Base-by-base conservation (phyloP, 2,888 invertebrate genomes). In the Sminthurinus aureus region DNA sequence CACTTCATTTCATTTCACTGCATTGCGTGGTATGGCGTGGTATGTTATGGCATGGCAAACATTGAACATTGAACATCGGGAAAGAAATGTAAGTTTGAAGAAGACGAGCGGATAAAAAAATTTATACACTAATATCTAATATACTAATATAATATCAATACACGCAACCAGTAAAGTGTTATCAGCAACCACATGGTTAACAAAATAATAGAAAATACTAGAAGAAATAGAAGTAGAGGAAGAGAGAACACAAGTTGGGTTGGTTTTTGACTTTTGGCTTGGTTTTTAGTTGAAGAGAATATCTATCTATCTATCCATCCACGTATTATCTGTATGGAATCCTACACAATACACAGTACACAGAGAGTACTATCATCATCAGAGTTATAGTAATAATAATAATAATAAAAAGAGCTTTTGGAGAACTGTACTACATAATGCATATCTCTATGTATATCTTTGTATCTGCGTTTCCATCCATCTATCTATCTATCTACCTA, bases 121-220 rank as follows among this genome's bases (percentile, higher is more conserved):
- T 38, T 38, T 38, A 38, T 38, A 38, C 38, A 20, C n/a, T n/a
- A 22, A 69, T 79, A 79, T 69, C n/a, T n/a, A 22, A 69, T 79
- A 79, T 69, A 79, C 73, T 69, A 66, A 67, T 58, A 58, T 79
- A 79, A 79, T 79, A 79, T 80, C 81, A 73, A 74, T 81, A 74
- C 74, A 81, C 81, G 81, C 81, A 81, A 81, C 69, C 26, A 76
- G 52, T 20, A 50, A 76, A 15, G 64, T 20, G 50, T 58, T 77
- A 24, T 24, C 77, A 77, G 26, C 79, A 50, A 71, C 81, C 81
- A 81, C 81, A 81, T 81, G 81, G 74, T 81, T 81, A 74, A 81
- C 26, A 66, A 71, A 79, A 79, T 79, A 79, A 79, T 67, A 79
- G 66, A 67, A 38, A 79, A 79, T 79, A 79, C 66, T 79, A 79